Evolutionary conservation across 2,113 vertebrate species (phyloP).

Genomic region (Scortum barcoo): DNA sequence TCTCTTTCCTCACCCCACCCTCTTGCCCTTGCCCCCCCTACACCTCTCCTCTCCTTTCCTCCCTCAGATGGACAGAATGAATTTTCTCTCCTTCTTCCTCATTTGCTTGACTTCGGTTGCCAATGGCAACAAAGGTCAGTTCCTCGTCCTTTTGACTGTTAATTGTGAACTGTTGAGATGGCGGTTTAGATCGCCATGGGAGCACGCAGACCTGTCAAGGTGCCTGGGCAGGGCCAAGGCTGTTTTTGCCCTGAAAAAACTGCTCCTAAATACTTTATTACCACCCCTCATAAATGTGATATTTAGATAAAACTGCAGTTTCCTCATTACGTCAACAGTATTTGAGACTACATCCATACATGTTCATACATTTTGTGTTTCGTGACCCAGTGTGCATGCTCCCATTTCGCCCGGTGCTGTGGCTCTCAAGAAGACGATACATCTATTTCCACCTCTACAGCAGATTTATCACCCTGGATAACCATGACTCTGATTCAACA

Average conservation of each 20-base stretch:
- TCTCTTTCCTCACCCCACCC: constrained; percentile 52
- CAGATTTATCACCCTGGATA: constrained; percentile 65
- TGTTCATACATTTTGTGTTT: constrained; percentile 32
- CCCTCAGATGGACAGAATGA: constrained; percentile 87
- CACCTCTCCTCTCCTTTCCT: constrained; percentile 68
- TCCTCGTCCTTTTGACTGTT: constrained; percentile 75
- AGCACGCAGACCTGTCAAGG: constrained; percentile 27
- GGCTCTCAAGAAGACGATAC: constrained; percentile 52
- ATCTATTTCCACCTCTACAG: constrained; percentile 42
- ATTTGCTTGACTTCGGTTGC: constrained; percentile 88
- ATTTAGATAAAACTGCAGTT: background rate
- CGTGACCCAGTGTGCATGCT: constrained; percentile 51
- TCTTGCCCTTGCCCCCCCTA: constrained; percentile 52
- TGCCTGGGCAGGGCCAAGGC: constrained; percentile 14
- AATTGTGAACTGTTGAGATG: constrained; percentile 65
- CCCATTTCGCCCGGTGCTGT: constrained; percentile 27
- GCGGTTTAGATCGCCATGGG: constrained; percentile 42
- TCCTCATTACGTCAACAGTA: background rate
- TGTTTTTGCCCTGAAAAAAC: constrained; percentile 24
- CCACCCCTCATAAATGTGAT: background rate
- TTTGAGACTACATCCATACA: background rate
- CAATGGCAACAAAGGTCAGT: constrained; percentile 89
- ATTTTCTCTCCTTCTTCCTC: constrained; percentile 86
- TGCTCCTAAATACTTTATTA: constrained; percentile 26
- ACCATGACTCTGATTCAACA: constrained; percentile 60